Conservation (phyloP, 1,140 invertebrate species). For the Daktulosphaira vitifoliae region DNA sequence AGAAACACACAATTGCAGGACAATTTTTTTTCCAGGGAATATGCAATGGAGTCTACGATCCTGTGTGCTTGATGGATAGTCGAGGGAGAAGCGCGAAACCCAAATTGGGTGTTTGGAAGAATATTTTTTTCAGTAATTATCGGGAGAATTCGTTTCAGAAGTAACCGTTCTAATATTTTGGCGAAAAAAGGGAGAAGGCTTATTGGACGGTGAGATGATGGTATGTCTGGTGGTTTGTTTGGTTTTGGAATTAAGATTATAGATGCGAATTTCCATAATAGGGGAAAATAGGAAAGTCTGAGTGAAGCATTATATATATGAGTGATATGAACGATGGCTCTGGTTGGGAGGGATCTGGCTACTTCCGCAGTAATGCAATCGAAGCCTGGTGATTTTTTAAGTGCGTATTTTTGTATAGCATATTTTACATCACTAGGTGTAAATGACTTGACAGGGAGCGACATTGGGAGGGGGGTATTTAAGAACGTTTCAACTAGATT, state of each 20-base stretch:
- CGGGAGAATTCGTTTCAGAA: slow-evolving; percentile 35
- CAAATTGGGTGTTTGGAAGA: slow-evolving; percentile 31
- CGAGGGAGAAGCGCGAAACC: slow-evolving; percentile 16
- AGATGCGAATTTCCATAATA: slow-evolving; percentile 42
- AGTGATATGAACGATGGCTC: slow-evolving; percentile 22
- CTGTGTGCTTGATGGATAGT: slow-evolving; percentile 15
- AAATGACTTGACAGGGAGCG: background rate
- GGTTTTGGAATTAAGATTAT: slow-evolving; percentile 41
- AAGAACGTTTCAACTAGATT: background rate
- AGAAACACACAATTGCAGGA: slow-evolving; percentile 40
- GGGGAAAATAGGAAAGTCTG: slow-evolving; percentile 9
- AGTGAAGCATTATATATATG: slow-evolving; percentile 20
- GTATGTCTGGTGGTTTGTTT: slow-evolving; percentile 39
- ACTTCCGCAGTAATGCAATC: slow-evolving; percentile 28
- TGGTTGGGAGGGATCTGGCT: slow-evolving; percentile 8
- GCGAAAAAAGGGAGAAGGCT: slow-evolving; percentile 38
- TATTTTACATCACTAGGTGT: background rate
- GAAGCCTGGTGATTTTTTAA: slow-evolving; percentile 30
- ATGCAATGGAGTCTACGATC: background rate
- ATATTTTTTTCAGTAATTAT: background rate
- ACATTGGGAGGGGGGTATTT: background rate
- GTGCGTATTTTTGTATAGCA: background rate
- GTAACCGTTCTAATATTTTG: slow-evolving; percentile 37
- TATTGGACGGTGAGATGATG: slow-evolving; percentile 41
- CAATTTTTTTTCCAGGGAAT: slow-evolving; percentile 19